Conservation (phyloP, 2,888 invertebrate genomes). For the Eubasilissa splendida region DNA sequence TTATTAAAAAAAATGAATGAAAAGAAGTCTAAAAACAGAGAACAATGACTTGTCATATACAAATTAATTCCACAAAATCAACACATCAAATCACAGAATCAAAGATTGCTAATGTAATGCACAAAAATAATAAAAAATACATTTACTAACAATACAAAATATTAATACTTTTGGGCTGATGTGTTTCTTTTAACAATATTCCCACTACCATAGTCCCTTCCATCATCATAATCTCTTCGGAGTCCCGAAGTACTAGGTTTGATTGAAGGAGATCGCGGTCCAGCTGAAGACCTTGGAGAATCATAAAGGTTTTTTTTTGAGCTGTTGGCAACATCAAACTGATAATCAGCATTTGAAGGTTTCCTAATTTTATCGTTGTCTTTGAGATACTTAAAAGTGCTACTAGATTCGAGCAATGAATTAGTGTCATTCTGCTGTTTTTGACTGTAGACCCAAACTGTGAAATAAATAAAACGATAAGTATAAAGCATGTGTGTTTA, state of each 20-base stretch:
- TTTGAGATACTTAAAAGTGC: conserved; percentile 70
- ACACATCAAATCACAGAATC: too few species aligned
- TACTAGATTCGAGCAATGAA: conserved; percentile 63
- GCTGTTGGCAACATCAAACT: conserved; percentile 69
- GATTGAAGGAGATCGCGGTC: conserved; percentile 1
- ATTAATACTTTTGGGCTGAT: background rate
- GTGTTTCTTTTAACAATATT: conserved; percentile 1
- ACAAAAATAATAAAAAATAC: too few species aligned
- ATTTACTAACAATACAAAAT: too few species aligned
- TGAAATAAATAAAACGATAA: conserved; percentile 59
- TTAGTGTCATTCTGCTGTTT: conserved; percentile 61
- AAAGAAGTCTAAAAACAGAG: too few species aligned
- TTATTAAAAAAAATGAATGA: too few species aligned
- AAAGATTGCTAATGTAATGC: too few species aligned
- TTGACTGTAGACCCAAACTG: conserved; percentile 70
- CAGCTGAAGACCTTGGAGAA: conserved; percentile 38
- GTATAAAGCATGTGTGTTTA: too few species aligned
- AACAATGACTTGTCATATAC: too few species aligned
- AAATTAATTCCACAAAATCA: too few species aligned
- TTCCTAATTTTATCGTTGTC: conserved; percentile 64
- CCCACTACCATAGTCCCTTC: conserved; percentile 1
- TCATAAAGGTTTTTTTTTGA: conserved; percentile 60
- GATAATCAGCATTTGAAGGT: conserved; percentile 69
- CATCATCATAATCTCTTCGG: conserved; percentile 39
- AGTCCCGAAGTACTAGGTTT: conserved; percentile 34